Evolutionary conservation across 2,113 vertebrate species (phyloP).

Genomic region (Campylorhamphus procurvoides): DNA sequence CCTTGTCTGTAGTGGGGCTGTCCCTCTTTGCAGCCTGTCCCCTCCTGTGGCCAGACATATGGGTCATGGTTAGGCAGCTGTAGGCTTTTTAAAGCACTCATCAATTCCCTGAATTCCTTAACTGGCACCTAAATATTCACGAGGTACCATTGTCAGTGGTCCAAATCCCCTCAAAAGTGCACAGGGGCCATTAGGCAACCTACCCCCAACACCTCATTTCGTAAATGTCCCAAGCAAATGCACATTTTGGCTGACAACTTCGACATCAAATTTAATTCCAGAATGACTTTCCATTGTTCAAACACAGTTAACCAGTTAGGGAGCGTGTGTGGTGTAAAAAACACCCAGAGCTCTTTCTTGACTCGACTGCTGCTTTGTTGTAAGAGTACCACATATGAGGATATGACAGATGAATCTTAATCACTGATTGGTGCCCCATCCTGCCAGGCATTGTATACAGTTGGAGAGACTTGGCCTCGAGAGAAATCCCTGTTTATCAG

Average conservation of each 20-base stretch:
- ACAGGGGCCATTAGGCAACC: not conserved
- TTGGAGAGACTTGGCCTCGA: not conserved
- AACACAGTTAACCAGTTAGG: not conserved
- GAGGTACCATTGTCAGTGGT: not conserved
- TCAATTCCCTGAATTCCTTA: not conserved
- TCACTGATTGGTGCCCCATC: not conserved
- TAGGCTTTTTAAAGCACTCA: not conserved
- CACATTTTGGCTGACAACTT: not conserved
- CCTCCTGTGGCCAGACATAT: fast-evolving
- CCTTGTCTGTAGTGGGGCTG: not conserved
- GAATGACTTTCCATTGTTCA: not conserved
- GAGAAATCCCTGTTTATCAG: not conserved
- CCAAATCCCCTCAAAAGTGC: not conserved
- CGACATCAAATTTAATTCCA: not conserved
- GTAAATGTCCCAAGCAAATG: not conserved
- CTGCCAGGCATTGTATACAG: not conserved
- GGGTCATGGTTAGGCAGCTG: fast-evolving
- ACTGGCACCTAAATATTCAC: not conserved
- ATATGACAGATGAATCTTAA: not conserved
- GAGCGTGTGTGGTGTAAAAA: not conserved
- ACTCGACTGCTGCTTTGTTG: not conserved
- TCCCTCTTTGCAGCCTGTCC: not conserved
- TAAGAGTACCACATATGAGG: fast-evolving
- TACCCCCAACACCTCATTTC: not conserved
- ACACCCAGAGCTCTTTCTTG: not conserved